Conservation (phyloP, 92 coral and sea anemone genomes). For the Meandrina meandrites region DNA sequence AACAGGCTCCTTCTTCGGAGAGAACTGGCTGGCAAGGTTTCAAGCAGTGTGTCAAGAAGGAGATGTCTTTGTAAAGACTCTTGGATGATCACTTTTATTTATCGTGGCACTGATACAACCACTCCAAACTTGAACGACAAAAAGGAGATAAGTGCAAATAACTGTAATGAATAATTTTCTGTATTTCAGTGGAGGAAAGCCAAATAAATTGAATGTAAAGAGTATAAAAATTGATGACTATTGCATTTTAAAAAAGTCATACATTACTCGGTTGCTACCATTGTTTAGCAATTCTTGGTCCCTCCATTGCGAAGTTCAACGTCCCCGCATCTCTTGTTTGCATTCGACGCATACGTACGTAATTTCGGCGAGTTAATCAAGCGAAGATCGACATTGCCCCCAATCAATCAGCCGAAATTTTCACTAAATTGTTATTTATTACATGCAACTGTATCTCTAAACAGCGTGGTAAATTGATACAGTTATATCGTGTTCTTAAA, state of each 20-base stretch:
- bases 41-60: constrained; percentile 84
- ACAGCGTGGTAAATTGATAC: background rate
- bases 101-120: background rate
- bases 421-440: background rate
- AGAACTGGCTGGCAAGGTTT: constrained; percentile 84
- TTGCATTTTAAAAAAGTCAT: background rate
- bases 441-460: background rate
- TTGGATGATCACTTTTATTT: background rate
- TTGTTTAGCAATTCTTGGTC: background rate
- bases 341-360: background rate
- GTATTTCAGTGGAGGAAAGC: background rate
- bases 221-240: background rate
- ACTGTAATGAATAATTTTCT: background rate
- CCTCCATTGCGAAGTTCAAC: background rate
- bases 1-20: constrained; percentile 47
- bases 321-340: background rate
- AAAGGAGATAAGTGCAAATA: background rate
- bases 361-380: background rate
- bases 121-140: background rate
- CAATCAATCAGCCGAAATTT: background rate
- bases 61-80: constrained; percentile 55
- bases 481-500: background rate
- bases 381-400: background rate
- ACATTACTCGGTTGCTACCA: background rate
- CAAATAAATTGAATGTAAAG: background rate